These are phyloP conservation scores for Jordanella pulchra DNA, from an alignment of 2,797 vertebrate species.

Conservation along the genomic window DNA sequence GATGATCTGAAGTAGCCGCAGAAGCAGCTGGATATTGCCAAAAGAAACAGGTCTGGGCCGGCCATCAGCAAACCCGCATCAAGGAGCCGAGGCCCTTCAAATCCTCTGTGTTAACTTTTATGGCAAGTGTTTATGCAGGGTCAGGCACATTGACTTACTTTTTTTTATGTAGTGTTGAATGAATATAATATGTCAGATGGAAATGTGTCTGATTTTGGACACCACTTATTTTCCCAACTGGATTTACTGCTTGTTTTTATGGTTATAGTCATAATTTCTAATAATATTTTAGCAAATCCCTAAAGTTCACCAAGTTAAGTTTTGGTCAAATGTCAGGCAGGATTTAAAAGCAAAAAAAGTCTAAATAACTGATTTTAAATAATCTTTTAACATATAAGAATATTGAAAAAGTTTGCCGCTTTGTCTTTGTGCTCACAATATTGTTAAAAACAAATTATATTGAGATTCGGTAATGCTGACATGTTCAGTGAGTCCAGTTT, in stretches of 20 bases:
- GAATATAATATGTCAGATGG: conserved; percentile 63
- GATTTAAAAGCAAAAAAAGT: neutral
- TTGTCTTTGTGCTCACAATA: no score
- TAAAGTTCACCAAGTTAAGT: neutral
- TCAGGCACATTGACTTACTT: conserved; percentile 78
- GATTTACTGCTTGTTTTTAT: conserved; percentile 4
- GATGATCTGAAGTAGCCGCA: conserved; percentile 56
- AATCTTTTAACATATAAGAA: no score
- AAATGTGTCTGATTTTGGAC: conserved; percentile 56
- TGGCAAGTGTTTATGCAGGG: conserved; percentile 81
- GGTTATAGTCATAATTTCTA: neutral
- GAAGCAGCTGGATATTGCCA: conserved; percentile 62
- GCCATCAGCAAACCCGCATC: conserved; percentile 72
- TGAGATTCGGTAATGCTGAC: no score
- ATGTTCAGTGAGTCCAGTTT: no score
- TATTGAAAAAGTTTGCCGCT: no score
- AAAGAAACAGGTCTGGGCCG: conserved; percentile 68
- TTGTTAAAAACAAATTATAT: no score
- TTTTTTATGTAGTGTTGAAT: conserved; percentile 63
- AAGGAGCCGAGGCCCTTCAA: conserved; percentile 69
- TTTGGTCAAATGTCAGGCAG: neutral
- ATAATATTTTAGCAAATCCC: neutral
- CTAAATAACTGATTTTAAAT: no score
- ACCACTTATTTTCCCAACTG: conserved; percentile 22
- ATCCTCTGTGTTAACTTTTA: conserved; percentile 78